Evolutionary conservation across 2,888 invertebrate species (phyloP).

Genomic region (Hoplodrina ambigua): DNA sequence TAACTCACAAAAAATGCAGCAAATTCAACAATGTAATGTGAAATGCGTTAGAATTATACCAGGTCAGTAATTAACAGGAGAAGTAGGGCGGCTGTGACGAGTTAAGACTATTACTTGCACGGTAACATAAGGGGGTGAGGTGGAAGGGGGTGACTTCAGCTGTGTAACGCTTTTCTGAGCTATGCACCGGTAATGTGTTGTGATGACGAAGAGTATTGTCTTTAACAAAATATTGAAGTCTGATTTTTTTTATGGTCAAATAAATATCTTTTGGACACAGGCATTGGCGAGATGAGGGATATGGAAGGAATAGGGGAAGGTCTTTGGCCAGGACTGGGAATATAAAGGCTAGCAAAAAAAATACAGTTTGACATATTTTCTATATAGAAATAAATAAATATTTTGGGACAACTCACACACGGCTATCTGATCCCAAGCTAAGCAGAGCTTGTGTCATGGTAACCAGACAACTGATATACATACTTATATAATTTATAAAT

Average conservation of each 20-base stretch:
- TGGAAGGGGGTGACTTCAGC: background rate
- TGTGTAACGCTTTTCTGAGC: constrained; percentile 23
- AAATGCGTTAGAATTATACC: constrained; percentile 30
- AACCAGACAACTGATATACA: too few species aligned
- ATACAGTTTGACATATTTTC: too few species aligned
- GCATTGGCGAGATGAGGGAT: too few species aligned
- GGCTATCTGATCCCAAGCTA: too few species aligned
- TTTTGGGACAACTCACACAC: too few species aligned
- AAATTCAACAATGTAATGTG: constrained; percentile 9
- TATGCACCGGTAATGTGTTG: constrained; percentile 32
- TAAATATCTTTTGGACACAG: too few species aligned
- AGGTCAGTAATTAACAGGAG: constrained; percentile 61
- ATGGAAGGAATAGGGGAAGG: too few species aligned
- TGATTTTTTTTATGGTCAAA: background rate
- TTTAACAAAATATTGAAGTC: background rate
- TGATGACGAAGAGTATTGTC: background rate
- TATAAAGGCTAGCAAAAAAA: too few species aligned
- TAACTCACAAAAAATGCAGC: constrained; percentile 8
- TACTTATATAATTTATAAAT: too few species aligned
- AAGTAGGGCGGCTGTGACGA: constrained; percentile 54
- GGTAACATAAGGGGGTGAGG: constrained; percentile 17
- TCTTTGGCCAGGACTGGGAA: too few species aligned
- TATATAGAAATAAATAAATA: too few species aligned
- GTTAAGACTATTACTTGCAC: constrained; percentile 55
- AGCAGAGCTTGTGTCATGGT: too few species aligned